phyloP scores from a whole-genome alignment of 1,140 invertebrate species.

The Sinella curviseta region DNA sequence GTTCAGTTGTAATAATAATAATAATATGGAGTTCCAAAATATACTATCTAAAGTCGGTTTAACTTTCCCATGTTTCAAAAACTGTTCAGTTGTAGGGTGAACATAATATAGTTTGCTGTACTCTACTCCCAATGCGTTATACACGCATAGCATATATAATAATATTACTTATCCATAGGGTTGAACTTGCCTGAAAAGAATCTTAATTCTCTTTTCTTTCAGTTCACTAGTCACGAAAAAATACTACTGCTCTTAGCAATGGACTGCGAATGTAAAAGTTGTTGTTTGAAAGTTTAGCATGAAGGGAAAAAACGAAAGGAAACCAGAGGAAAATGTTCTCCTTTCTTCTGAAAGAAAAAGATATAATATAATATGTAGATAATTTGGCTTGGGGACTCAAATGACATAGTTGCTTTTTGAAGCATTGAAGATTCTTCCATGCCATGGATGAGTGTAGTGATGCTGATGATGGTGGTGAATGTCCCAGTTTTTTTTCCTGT shows the following conservation, averaged over 20 bases:
- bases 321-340: not conserved
- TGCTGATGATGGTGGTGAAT: not conserved
- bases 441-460: not conserved
- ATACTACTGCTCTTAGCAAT: not conserved
- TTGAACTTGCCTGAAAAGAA: constrained; percentile 16
- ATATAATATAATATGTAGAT: not conserved
- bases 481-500: not conserved
- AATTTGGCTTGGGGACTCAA: not conserved
- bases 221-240: constrained; percentile 1
- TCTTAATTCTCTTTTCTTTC: constrained; percentile 32
- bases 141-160: too few species aligned
- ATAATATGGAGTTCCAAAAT: not conserved
- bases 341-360: not conserved
- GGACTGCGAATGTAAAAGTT: not conserved
- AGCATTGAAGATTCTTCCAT: not conserved
- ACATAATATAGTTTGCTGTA: not conserved
- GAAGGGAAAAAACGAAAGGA: not conserved
- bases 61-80: not conserved
- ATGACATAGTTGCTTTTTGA: constrained; percentile 20
- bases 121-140: not conserved
- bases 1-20: not conserved
- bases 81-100: not conserved
- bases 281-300: not conserved
- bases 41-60: not conserved
- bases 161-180: too few species aligned